phyloP scores from a whole-genome alignment of 2,797 vertebrate species.

The Alosa sapidissima region DNA sequence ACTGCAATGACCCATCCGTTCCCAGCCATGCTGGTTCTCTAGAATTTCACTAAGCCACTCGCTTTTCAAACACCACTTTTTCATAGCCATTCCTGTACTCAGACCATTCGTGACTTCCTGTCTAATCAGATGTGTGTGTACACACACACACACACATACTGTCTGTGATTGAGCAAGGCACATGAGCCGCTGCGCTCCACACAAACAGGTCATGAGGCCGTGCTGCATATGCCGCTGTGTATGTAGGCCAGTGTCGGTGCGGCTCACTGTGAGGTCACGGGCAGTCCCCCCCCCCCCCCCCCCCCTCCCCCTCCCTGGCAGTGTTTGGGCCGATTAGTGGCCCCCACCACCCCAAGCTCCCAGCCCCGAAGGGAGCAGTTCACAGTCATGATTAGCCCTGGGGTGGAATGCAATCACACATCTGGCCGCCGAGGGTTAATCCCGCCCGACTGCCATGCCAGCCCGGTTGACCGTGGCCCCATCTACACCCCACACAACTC shows the following conservation, averaged over 20 bases:
- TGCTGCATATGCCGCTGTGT: not conserved
- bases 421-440: not conserved
- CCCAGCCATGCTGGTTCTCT: not conserved
- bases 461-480: not conserved
- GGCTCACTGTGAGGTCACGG: not conserved
- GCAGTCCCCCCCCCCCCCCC: not conserved
- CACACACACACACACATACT: not conserved
- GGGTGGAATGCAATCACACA: not conserved
- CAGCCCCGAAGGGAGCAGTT: not conserved
- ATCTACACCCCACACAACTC: not conserved
- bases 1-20: not conserved
- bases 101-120: not conserved
- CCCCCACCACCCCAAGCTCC: not conserved
- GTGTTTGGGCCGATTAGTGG: constrained; percentile 29
- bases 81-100: not conserved
- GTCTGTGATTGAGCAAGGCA: not conserved
- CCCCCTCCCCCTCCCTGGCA: not conserved
- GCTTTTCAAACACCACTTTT: not conserved
- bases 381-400: not conserved
- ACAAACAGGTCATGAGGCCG: too few species aligned
- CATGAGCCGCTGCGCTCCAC: not conserved
- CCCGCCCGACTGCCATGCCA: not conserved
- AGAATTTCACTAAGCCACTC: not conserved
- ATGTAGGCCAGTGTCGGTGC: not conserved
- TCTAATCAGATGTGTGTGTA: not conserved